These are phyloP conservation scores for Euzetes globulus DNA, from an alignment of 2,888 invertebrate species.

Conservation along the genomic window DNA sequence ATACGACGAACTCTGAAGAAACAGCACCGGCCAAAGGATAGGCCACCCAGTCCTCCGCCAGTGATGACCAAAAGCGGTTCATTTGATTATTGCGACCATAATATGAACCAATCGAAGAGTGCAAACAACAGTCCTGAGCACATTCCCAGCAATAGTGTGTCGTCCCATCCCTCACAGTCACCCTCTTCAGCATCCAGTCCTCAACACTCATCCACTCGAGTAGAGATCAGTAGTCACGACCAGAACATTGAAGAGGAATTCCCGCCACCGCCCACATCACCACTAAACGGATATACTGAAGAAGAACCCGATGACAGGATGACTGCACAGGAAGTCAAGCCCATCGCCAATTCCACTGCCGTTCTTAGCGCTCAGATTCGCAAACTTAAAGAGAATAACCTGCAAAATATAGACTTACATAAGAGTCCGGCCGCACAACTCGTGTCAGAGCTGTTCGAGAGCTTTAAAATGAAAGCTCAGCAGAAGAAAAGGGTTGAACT, in stretches of 20 bases:
- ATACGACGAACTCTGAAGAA: conserved; percentile 21
- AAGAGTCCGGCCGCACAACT: conserved; percentile 54
- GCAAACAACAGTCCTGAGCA: conserved; percentile 21
- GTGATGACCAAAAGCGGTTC: conserved; percentile 31
- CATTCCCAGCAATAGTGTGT: not conserved
- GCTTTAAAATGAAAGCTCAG: conserved; percentile 60
- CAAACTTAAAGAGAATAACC: not conserved
- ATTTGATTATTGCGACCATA: conserved; percentile 30
- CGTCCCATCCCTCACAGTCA: not conserved
- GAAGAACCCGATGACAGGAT: not conserved
- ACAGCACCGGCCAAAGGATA: conserved; percentile 13
- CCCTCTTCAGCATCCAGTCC: not conserved
- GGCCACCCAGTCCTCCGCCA: conserved; percentile 22
- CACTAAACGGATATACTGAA: not conserved
- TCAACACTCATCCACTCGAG: conserved; percentile 11
- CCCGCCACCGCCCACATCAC: conserved; percentile 30
- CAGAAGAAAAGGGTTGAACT: conserved; percentile 42
- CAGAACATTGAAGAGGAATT: conserved; percentile 25
- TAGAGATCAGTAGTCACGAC: conserved; percentile 3
- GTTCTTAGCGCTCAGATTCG: not conserved
- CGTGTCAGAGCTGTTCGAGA: conserved; percentile 75
- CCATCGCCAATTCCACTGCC: not conserved
- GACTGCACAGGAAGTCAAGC: conserved; percentile 11
- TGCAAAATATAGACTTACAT: not conserved
- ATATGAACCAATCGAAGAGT: not conserved